Evolutionary conservation across 2,888 invertebrate genomes (phyloP).

Genomic region (Ypsolopha scabrella): DNA sequence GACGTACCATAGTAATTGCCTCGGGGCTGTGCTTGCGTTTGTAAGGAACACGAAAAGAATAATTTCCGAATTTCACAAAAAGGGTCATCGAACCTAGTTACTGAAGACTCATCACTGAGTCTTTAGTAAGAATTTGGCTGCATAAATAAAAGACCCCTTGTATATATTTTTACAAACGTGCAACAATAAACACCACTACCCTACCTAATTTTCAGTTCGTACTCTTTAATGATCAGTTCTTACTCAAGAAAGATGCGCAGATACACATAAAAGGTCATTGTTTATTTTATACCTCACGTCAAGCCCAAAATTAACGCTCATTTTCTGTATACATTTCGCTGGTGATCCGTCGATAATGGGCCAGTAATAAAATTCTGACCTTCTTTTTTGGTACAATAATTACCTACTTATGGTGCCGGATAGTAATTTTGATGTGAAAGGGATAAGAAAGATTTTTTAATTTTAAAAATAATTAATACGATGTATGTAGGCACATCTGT

Average conservation of each 20-base stretch:
- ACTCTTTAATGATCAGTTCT: neutral
- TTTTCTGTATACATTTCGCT: neutral
- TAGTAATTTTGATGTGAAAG: neutral
- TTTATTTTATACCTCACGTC: conserved; percentile 2
- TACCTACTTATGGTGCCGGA: neutral
- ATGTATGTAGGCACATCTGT: too few relatives aligned
- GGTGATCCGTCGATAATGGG: neutral
- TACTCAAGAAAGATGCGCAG: neutral
- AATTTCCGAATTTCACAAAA: too few relatives aligned
- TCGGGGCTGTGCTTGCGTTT: too few relatives aligned
- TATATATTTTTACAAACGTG: neutral
- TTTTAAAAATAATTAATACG: too few relatives aligned
- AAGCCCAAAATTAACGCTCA: neutral
- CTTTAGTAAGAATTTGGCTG: neutral
- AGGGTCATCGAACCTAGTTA: too few relatives aligned
- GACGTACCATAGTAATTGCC: too few relatives aligned
- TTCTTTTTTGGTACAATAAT: neutral
- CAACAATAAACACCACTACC: neutral
- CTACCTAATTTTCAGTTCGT: neutral
- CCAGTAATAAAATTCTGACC: neutral
- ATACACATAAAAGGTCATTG: neutral
- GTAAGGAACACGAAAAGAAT: too few relatives aligned
- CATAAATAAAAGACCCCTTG: neutral
- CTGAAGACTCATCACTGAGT: too few relatives aligned
- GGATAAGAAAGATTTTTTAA: neutral